Percentiles rank a stretch among this genome's conserved stretches.
phyloP scores from a whole-genome alignment of 2,888 invertebrate genomes.

The Ephialtes manifestator region DNA sequence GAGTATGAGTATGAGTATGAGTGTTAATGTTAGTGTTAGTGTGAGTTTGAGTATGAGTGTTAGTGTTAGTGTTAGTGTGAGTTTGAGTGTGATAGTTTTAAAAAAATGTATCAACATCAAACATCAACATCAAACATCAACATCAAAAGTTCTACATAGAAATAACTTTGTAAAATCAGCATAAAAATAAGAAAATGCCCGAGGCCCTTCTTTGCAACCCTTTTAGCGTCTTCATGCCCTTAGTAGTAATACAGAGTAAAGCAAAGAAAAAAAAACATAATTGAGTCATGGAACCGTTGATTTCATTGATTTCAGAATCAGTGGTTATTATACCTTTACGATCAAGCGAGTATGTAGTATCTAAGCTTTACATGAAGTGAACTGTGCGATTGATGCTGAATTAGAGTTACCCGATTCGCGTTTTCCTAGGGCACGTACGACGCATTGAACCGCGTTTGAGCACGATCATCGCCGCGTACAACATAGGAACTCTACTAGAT shows the following conservation, averaged over 20 bases:
- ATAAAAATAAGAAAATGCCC: background rate
- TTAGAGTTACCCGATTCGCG: constrained; percentile 20
- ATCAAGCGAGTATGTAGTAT: background rate
- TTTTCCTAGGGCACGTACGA: constrained; percentile 56
- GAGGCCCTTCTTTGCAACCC: constrained; percentile 6
- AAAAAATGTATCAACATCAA: no score
- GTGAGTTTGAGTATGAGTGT: no score
- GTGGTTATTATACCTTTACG: background rate
- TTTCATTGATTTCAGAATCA: background rate
- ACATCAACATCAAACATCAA: no score
- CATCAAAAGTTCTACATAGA: background rate
- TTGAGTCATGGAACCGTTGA: background rate
- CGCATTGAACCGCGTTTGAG: constrained; percentile 29
- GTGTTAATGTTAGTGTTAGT: no score
- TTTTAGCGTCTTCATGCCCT: background rate
- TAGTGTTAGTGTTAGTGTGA: no score
- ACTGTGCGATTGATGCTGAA: background rate
- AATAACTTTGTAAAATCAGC: background rate
- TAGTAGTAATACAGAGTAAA: background rate
- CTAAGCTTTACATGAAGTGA: background rate
- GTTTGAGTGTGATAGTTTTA: no score
- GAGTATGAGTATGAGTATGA: no score
- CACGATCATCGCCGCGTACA: background rate
- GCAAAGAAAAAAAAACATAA: background rate
- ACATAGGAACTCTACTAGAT: constrained; percentile 36